phyloP scores from a whole-genome alignment of 2,113 vertebrate species.

The Epinephelus lanceolatus region DNA sequence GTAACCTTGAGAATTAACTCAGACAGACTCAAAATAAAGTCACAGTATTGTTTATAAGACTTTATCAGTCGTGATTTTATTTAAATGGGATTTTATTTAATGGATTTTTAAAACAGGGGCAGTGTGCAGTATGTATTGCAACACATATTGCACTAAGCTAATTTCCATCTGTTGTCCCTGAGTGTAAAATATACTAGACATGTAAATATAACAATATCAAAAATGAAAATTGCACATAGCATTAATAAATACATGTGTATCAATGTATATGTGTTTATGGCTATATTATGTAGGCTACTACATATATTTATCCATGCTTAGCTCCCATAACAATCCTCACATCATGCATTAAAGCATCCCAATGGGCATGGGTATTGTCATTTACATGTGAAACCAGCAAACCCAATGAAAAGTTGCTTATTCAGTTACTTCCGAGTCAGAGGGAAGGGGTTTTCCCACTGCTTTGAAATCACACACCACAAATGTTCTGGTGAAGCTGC shows the following conservation, averaged over 20 bases:
- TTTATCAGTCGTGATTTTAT: too few relatives aligned
- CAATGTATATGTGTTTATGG: not conserved
- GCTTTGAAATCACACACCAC: conserved; percentile 60
- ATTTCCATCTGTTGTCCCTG: too few relatives aligned
- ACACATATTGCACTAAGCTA: too few relatives aligned
- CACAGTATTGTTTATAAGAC: not conserved
- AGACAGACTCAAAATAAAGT: not conserved
- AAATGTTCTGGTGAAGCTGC: conserved; percentile 56
- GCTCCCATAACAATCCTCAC: not conserved
- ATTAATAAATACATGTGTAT: too few relatives aligned
- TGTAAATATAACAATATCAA: too few relatives aligned
- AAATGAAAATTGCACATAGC: too few relatives aligned
- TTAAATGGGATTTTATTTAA: too few relatives aligned
- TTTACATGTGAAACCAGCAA: conserved; percentile 33
- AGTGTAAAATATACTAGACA: too few relatives aligned
- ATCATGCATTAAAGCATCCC: not conserved
- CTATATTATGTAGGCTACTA: not conserved
- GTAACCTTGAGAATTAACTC: not conserved
- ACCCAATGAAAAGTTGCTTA: conserved; percentile 53
- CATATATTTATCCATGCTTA: not conserved
- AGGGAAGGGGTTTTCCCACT: conserved; percentile 62
- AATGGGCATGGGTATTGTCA: conserved; percentile 2
- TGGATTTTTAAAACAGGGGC: too few relatives aligned
- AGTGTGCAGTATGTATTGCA: too few relatives aligned
- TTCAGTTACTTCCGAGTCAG: conserved; percentile 53